These are phyloP conservation scores for Synanthedon tipuliformis DNA, from an alignment of 2,888 invertebrate genomes.

Conservation along the genomic window DNA sequence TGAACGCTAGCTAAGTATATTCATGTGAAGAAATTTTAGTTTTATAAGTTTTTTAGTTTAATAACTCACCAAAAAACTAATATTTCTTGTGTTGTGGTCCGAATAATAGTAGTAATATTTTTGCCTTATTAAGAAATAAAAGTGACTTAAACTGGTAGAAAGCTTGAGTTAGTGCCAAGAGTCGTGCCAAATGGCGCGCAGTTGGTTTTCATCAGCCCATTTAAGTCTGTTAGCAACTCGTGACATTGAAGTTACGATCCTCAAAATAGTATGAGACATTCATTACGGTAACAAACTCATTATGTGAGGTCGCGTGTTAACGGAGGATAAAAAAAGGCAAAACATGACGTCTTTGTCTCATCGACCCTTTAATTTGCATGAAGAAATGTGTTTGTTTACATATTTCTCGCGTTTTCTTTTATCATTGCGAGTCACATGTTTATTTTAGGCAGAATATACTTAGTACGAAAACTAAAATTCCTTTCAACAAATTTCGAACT, in stretches of 20 bases:
- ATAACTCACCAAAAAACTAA: no score
- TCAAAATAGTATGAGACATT: conserved; percentile 1
- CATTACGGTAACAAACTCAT: conserved; percentile 7
- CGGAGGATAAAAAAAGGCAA: conserved; percentile 2
- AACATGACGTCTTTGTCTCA: conserved; percentile 3
- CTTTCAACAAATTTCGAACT: no score
- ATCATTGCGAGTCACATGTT: background rate
- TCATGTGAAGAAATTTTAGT: no score
- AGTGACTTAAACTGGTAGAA: background rate
- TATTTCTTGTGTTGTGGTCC: no score
- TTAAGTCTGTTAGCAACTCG: background rate
- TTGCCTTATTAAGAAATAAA: no score
- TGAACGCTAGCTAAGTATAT: no score
- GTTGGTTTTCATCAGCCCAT: background rate
- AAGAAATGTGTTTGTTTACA: background rate
- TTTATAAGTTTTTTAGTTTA: no score
- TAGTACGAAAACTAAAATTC: no score
- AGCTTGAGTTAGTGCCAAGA: conserved; percentile 1
- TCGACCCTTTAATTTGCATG: background rate
- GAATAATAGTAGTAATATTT: no score
- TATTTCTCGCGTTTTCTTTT: background rate
- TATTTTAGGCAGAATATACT: no score
- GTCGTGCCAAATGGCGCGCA: background rate
- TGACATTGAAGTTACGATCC: conserved; percentile 5
- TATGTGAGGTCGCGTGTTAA: conserved; percentile 9